A percentile compares a stretch with the other conserved stretches of the same genome.
Evolutionary conservation across 2,797 vertebrate species (phyloP).

Genomic region (Vespertilio murinus): DNA sequence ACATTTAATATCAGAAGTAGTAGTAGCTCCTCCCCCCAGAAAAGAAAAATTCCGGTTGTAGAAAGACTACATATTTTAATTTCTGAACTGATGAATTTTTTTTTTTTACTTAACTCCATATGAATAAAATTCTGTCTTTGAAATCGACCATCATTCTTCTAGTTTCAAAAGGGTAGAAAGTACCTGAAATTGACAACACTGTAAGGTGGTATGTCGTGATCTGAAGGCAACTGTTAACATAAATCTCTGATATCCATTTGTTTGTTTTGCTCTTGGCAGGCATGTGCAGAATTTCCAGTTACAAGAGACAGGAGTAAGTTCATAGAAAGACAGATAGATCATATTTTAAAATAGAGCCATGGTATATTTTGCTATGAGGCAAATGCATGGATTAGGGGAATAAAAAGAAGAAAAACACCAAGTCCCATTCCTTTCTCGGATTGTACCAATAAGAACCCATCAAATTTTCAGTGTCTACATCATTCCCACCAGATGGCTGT

Average conservation of each 20-base stretch:
- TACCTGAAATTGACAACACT: background rate
- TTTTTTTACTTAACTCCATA: constrained; percentile 10
- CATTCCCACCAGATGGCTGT: background rate
- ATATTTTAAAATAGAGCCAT: background rate
- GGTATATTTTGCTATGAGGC: background rate
- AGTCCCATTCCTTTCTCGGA: background rate
- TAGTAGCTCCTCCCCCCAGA: background rate
- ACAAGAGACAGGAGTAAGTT: background rate
- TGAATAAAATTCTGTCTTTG: background rate
- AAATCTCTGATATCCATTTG: background rate
- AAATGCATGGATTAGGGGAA: background rate
- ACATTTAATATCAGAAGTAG: constrained; percentile 24
- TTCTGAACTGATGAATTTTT: background rate
- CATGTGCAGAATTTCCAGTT: constrained; percentile 16
- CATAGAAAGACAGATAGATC: background rate
- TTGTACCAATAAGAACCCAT: background rate
- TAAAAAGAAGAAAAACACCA: background rate
- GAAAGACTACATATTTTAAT: background rate
- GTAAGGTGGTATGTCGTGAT: background rate
- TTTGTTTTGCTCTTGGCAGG: background rate
- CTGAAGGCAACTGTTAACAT: background rate
- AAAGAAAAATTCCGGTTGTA: background rate
- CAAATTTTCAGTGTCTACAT: background rate
- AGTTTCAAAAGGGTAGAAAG: background rate
- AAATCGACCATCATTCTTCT: background rate